These are phyloP conservation scores for Morpho achilles DNA, from an alignment of 2,888 invertebrate species.

Conservation along the genomic window DNA sequence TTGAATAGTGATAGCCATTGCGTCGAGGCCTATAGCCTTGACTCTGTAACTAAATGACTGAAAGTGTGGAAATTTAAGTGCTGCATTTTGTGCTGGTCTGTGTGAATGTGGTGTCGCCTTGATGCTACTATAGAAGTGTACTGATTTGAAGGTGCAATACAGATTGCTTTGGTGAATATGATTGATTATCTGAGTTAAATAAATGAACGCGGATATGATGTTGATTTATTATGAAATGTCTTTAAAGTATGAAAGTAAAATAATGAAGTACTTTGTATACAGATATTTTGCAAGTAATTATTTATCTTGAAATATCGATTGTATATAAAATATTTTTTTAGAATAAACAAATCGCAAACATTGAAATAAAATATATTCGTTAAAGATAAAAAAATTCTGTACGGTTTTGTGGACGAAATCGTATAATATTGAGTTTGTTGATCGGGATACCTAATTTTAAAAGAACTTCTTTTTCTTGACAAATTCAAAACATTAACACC, in stretches of 20 bases:
- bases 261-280: slow-evolving; percentile 30
- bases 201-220: neutral
- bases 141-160: neutral
- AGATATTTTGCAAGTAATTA: slow-evolving; percentile 27
- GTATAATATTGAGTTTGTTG: neutral
- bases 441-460: neutral
- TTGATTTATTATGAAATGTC: neutral
- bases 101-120: slow-evolving; percentile 6
- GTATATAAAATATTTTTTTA: slow-evolving; percentile 33
- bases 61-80: slow-evolving; percentile 2
- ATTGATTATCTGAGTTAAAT: neutral
- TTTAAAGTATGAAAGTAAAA: slow-evolving; percentile 10
- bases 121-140: slow-evolving; percentile 3
- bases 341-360: slow-evolving; percentile 19
- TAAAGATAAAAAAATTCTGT: neutral
- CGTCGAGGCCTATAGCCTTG: neutral
- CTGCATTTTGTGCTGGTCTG: slow-evolving; percentile 2
- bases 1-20: slow-evolving; percentile 47
- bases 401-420: slow-evolving; percentile 1
- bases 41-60: neutral
- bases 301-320: slow-evolving; percentile 27
- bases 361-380: slow-evolving; percentile 3
- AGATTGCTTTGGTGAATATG: neutral
- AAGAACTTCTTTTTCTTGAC: too few relatives aligned
- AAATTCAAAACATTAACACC: too few relatives aligned